These are phyloP conservation scores for Nanger granti DNA, from an alignment of 2,113 vertebrate species.

Conservation along the genomic window DNA sequence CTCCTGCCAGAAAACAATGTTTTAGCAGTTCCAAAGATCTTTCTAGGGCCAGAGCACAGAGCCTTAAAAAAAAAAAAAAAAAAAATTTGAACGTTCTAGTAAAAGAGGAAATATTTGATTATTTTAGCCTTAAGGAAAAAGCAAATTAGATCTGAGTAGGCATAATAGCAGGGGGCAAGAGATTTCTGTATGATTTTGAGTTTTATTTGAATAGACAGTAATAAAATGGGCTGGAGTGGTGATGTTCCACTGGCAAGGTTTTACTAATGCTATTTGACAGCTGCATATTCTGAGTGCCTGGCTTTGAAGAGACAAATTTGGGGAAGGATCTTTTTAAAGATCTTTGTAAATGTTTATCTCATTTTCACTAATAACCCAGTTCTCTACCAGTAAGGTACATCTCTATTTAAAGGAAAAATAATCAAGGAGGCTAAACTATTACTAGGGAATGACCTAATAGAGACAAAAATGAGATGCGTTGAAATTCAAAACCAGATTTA, in stretches of 20 bases:
- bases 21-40: constrained; percentile 4
- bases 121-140: constrained; percentile 44
- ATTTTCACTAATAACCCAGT: constrained; percentile 27
- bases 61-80: not conserved
- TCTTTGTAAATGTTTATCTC: constrained; percentile 41
- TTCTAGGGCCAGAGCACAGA: constrained; percentile 7
- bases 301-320: constrained; percentile 28
- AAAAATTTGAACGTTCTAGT: not conserved
- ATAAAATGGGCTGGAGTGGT: constrained; percentile 35
- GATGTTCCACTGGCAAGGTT: constrained; percentile 8
- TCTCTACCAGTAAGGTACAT: constrained; percentile 5
- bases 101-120: constrained; percentile 32
- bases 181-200: constrained; percentile 30
- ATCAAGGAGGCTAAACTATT: not conserved
- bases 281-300: constrained; percentile 32
- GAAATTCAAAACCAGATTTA: constrained; percentile 7
- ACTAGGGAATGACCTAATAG: not conserved
- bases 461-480: not conserved
- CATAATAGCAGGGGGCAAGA: not conserved
- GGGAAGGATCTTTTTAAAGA: not conserved
- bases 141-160: constrained; percentile 39
- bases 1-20: not conserved
- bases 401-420: constrained; percentile 25
- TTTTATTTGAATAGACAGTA: constrained; percentile 56
- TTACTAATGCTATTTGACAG: constrained; percentile 42